phyloP scores from a whole-genome alignment of 92 coral and sea anemone genomes.

The Pocillopora grandis region DNA sequence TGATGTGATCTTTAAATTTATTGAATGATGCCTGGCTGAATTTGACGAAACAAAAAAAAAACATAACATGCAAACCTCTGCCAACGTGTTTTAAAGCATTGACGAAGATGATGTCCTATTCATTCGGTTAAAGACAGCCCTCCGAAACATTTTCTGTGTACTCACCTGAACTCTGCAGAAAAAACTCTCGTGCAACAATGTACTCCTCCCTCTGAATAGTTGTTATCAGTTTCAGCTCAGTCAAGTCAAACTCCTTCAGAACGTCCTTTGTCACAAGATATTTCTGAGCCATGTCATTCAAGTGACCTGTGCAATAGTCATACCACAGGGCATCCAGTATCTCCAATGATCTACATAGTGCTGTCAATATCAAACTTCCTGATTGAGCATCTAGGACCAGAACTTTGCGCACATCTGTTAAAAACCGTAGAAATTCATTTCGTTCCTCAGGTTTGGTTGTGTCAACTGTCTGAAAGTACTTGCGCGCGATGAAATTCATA shows the following conservation, averaged over 20 bases:
- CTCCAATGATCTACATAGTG: background rate
- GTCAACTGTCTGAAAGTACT: background rate
- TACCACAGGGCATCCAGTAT: constrained; percentile 4
- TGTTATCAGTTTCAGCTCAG: background rate
- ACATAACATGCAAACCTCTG: too few species aligned
- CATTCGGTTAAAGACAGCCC: too few species aligned
- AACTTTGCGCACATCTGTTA: background rate
- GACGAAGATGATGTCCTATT: too few species aligned
- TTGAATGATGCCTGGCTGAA: too few species aligned
- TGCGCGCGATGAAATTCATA: background rate
- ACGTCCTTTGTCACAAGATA: background rate
- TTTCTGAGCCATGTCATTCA: background rate
- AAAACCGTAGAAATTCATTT: background rate
- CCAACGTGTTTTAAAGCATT: too few species aligned
- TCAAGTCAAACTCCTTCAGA: background rate
- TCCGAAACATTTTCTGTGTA: background rate
- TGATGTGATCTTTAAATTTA: too few species aligned
- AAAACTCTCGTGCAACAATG: background rate
- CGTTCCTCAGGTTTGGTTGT: background rate
- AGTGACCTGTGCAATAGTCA: background rate
- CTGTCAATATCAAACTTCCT: constrained; percentile 7
- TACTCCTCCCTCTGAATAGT: background rate
- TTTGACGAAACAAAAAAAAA: too few species aligned
- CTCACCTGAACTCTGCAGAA: background rate
- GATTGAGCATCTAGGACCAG: background rate